Evolutionary conservation across 2,113 vertebrate genomes (phyloP), one percentile per base, ranked within the genome.

Genomic region (Trogon melanurus): DNA sequence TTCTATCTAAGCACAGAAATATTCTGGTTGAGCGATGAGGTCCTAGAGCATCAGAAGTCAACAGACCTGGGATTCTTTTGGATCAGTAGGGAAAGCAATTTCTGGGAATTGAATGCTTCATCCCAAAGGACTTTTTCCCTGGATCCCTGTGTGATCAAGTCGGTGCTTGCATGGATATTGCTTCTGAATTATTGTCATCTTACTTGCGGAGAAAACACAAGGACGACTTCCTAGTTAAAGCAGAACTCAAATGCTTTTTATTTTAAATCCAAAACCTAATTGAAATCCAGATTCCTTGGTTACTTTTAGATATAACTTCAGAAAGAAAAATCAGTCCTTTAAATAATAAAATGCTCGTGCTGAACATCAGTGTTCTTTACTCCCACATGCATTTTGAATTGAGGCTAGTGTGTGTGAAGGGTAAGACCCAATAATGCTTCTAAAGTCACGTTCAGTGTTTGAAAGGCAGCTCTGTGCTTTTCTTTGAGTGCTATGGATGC

Each of bases 401-500:
- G 61, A 88, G 76, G 72, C 78, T 72, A 61, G 47, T 75, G 57
- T 71, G 65, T 90, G 85, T 93, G 72, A 95, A 85, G 45, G 83
- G 13, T 84, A 61, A 95, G 79, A 75, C 69, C 67, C 47, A 57
- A 74, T 67, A 74, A 76, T 1, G 3, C 20, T 71, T 94, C 79
- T 67, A 27, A 97, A 95, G 88, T 51, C 93, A 79, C 72, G 88
- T 44, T 7, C 0, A 3, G 69, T 50, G 18, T 94, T 81, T 94
- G 89, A 94, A 97, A 97, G 88, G 83, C 83, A 86, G 83, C 88
- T 84, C 90, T 78, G 72, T 91, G 76, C 88, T 72, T 79, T 66
- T 62, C 82, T 94, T 92, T 93, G 88, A 88, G 92, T 47, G 65
- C 73, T 81, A 93, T 91, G 93, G 90, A 96, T 93, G 88, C 83